Percentiles rank a stretch among this genome's conserved stretches.
Evolutionary conservation across 2,888 invertebrate genomes (phyloP).

Genomic region (Cryptops parisi): DNA sequence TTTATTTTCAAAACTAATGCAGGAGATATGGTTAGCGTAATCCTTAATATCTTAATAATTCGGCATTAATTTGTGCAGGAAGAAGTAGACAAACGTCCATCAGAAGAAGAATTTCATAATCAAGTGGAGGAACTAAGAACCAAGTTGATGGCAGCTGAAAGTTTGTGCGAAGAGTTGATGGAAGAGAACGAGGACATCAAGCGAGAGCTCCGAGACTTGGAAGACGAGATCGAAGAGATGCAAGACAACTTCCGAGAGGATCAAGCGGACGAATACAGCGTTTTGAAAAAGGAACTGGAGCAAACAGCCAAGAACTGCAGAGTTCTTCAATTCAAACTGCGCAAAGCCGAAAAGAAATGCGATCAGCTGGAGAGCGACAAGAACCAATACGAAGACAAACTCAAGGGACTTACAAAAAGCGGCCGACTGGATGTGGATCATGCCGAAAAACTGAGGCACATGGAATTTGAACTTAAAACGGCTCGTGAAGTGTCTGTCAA

Average conservation of each 20-base stretch:
- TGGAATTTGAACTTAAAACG: slow-evolving; percentile 72
- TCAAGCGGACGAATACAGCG: slow-evolving; percentile 90
- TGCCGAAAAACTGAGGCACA: slow-evolving; percentile 52
- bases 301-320: slow-evolving; percentile 96
- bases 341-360: slow-evolving; percentile 75
- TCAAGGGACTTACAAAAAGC: slow-evolving; percentile 29
- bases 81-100: slow-evolving; percentile 24
- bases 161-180: slow-evolving; percentile 81
- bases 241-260: slow-evolving; percentile 96
- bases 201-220: slow-evolving; percentile 79
- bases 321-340: slow-evolving; percentile 90
- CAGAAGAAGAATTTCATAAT: slow-evolving; percentile 34
- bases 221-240: slow-evolving; percentile 97
- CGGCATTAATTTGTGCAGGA: slow-evolving; percentile 18
- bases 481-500: slow-evolving; percentile 50
- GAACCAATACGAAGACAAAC: slow-evolving; percentile 40
- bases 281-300: slow-evolving; percentile 86
- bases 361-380: slow-evolving; percentile 71
- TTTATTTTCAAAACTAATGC: slow-evolving; percentile 42
- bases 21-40: too few species aligned
- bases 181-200: slow-evolving; percentile 93
- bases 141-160: slow-evolving; percentile 78
- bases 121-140: slow-evolving; percentile 57
- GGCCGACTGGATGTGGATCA: slow-evolving; percentile 20
- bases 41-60: slow-evolving; percentile 8